Evolutionary conservation across 2,113 vertebrate species (phyloP).

Genomic region (Zapornia atra): DNA sequence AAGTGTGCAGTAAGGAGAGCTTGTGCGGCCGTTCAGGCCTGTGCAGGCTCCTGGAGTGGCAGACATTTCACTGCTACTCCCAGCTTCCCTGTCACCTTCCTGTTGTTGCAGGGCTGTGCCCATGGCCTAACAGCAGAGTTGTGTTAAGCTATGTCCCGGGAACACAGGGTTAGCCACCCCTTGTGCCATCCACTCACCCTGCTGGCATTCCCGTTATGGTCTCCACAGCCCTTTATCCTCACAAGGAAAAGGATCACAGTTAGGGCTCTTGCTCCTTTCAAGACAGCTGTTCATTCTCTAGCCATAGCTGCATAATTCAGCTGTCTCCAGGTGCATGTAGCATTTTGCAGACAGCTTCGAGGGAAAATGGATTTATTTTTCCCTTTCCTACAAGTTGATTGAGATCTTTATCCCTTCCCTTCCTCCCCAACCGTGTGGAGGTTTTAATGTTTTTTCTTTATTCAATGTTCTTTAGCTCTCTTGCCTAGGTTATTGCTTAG

Average conservation of each 20-base stretch:
- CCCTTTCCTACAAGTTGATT: neutral
- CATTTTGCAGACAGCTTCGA: neutral
- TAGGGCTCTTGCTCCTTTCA: neutral
- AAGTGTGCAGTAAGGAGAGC: neutral
- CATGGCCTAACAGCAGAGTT: neutral
- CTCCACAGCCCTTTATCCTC: neutral
- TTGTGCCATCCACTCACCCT: neutral
- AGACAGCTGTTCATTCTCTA: neutral
- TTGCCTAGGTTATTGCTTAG: neutral
- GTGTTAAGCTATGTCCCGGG: fast-evolving
- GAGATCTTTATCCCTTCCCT: neutral
- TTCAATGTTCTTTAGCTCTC: neutral
- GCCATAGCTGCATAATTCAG: neutral
- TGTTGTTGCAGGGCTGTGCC: neutral
- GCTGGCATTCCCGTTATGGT: neutral
- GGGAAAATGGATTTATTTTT: neutral
- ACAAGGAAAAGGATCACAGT: neutral
- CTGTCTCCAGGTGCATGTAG: neutral
- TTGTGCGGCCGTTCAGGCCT: neutral
- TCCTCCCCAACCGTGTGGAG: fast-evolving
- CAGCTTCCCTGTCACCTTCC: neutral
- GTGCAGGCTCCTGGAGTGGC: neutral
- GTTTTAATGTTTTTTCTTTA: neutral
- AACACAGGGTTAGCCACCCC: neutral
- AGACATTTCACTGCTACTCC: neutral